Conservation (phyloP, 2,888 invertebrate genomes). For the Himalopsyche japonica region DNA sequence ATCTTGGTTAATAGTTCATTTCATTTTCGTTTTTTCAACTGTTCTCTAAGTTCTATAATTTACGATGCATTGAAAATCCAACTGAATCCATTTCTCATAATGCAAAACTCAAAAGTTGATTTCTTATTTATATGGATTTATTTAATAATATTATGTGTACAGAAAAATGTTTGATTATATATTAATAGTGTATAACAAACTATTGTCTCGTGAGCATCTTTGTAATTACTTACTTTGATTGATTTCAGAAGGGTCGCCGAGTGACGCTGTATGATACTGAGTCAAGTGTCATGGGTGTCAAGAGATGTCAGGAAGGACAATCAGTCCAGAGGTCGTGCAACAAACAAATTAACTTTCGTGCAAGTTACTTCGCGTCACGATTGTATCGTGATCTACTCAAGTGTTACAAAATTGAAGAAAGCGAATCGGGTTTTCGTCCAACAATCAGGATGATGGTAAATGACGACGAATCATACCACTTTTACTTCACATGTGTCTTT, state of each 20-base stretch:
- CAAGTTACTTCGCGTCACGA: constrained; percentile 17
- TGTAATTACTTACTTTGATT: background rate
- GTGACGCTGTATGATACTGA: background rate
- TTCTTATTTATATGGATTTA: too few species aligned
- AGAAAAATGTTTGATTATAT: too few species aligned
- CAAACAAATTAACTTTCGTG: constrained; percentile 32
- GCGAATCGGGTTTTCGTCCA: background rate
- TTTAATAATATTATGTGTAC: too few species aligned
- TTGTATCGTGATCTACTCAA: constrained; percentile 12
- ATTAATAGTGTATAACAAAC: too few species aligned
- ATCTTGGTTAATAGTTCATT: too few species aligned
- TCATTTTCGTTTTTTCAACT: too few species aligned
- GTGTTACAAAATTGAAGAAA: constrained; percentile 11
- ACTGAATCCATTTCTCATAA: too few species aligned
- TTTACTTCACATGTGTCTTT: too few species aligned
- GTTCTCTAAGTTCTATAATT: too few species aligned
- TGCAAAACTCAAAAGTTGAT: too few species aligned
- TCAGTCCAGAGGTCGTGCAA: constrained; percentile 25
- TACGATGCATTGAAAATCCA: too few species aligned
- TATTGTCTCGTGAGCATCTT: too few species aligned
- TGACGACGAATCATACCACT: background rate
- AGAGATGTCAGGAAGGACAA: constrained; percentile 26
- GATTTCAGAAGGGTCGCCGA: background rate
- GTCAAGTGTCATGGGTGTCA: constrained; percentile 21
- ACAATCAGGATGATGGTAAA: background rate